These are phyloP conservation scores for Mechanitis messenoides DNA, from an alignment of 2,888 invertebrate genomes.

Conservation along the genomic window DNA sequence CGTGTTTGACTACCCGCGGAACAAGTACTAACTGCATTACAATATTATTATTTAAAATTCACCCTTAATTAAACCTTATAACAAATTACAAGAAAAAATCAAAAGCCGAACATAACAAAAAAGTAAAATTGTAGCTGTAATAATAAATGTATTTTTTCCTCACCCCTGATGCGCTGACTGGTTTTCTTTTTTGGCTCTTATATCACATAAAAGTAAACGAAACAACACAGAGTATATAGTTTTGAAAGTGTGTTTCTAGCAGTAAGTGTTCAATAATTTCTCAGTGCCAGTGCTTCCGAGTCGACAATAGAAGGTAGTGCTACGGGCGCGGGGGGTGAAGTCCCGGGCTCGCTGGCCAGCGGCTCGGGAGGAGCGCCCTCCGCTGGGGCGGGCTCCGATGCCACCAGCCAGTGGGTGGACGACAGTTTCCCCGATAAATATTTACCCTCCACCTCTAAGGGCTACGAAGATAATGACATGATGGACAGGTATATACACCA, in stretches of 20 bases:
- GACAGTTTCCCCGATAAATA: slow-evolving; percentile 68
- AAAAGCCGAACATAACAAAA: too few species aligned
- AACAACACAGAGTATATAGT: too few species aligned
- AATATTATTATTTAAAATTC: too few species aligned
- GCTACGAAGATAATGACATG: slow-evolving; percentile 58
- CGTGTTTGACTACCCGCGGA: slow-evolving; percentile 57
- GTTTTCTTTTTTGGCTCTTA: too few species aligned
- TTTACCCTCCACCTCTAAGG: slow-evolving; percentile 59
- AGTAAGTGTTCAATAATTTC: background rate
- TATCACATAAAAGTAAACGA: too few species aligned
- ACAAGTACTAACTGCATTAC: slow-evolving; percentile 24
- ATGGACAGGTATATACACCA: slow-evolving; percentile 46
- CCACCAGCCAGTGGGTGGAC: slow-evolving; percentile 73
- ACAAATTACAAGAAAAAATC: too few species aligned
- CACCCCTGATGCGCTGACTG: too few species aligned
- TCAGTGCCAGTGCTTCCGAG: slow-evolving; percentile 16
- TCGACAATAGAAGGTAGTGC: slow-evolving; percentile 20
- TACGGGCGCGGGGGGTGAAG: slow-evolving; percentile 15
- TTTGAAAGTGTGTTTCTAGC: too few species aligned
- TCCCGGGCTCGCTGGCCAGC: slow-evolving; percentile 30
- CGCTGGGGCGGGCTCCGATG: slow-evolving; percentile 53
- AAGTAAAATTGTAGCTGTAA: too few species aligned
- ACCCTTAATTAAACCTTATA: too few species aligned
- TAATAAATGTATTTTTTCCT: too few species aligned
- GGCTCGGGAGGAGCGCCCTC: slow-evolving; percentile 46